Conservation (phyloP, 2,888 invertebrate genomes). For the Abrostola triplasia region DNA sequence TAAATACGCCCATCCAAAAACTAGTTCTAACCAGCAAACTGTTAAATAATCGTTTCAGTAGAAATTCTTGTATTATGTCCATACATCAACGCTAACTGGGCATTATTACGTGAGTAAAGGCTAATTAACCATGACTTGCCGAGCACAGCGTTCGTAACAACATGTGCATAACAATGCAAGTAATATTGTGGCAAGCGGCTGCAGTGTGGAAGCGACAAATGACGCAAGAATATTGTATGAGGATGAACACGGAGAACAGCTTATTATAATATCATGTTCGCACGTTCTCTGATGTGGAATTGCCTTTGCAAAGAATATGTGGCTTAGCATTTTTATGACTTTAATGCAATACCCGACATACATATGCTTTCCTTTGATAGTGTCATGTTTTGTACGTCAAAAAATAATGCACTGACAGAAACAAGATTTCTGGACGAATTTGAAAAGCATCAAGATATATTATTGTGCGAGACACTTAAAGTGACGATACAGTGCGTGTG, state of each 20-base stretch:
- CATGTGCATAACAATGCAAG: constrained; percentile 30
- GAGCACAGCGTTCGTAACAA: constrained; percentile 6
- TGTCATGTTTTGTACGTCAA: too few relatives aligned
- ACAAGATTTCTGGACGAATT: too few relatives aligned
- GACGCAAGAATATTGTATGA: constrained; percentile 17
- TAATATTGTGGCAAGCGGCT: constrained; percentile 2
- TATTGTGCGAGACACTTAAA: too few relatives aligned
- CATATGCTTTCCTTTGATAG: too few relatives aligned
- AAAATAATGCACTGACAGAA: too few relatives aligned
- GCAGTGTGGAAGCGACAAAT: constrained; percentile 5
- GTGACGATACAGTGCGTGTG: too few relatives aligned
- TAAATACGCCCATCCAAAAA: too few relatives aligned
- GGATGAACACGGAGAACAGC: constrained; percentile 6
- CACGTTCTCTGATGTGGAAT: constrained; percentile 4
- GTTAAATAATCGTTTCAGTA: too few relatives aligned
- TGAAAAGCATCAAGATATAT: too few relatives aligned
- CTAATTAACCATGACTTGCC: constrained; percentile 34
- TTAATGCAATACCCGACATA: too few relatives aligned
- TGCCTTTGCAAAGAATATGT: not conserved
- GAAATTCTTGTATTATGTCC: not conserved
- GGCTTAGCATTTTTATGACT: not conserved
- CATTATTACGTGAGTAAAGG: constrained; percentile 26
- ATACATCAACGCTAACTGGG: constrained; percentile 27
- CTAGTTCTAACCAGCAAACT: too few relatives aligned
- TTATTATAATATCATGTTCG: constrained; percentile 11